These are phyloP conservation scores for Coptodon rendalli DNA, from an alignment of 2,113 vertebrate genomes.

Conservation along the genomic window DNA sequence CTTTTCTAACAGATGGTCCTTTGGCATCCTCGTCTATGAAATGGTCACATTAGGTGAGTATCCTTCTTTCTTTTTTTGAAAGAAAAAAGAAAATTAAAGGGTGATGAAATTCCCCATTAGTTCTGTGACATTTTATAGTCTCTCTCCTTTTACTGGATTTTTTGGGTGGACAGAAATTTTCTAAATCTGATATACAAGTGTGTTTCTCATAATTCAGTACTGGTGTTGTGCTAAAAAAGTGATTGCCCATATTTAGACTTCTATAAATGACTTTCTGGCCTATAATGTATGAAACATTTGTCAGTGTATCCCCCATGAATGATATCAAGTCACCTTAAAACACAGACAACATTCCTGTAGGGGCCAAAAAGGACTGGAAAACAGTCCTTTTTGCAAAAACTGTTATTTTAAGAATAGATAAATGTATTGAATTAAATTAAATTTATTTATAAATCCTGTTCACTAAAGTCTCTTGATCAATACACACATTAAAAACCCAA, in stretches of 20 bases:
- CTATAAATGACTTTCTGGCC: neutral
- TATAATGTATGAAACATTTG: neutral
- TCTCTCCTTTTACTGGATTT: neutral
- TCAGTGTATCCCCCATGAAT: neutral
- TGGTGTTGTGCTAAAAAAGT: fast-evolving
- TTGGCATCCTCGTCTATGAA: slow-evolving; percentile 90
- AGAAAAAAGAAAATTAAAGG: neutral
- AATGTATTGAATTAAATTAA: fast-evolving
- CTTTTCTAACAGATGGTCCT: slow-evolving; percentile 82
- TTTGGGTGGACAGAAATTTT: neutral
- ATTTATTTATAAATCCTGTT: neutral
- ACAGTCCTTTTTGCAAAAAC: neutral
- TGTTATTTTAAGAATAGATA: neutral
- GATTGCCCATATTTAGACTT: neutral
- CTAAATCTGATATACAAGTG: neutral
- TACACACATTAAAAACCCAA: neutral
- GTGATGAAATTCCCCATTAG: neutral
- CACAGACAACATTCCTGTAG: neutral
- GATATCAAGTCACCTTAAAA: neutral
- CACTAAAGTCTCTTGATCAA: neutral
- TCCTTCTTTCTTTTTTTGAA: neutral
- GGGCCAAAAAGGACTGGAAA: neutral
- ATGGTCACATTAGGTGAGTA: slow-evolving; percentile 87
- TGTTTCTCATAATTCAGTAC: neutral
- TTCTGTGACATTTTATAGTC: neutral